phyloP scores from a whole-genome alignment of 2,113 vertebrate genomes.

The Phalacrocorax pelagicus region DNA sequence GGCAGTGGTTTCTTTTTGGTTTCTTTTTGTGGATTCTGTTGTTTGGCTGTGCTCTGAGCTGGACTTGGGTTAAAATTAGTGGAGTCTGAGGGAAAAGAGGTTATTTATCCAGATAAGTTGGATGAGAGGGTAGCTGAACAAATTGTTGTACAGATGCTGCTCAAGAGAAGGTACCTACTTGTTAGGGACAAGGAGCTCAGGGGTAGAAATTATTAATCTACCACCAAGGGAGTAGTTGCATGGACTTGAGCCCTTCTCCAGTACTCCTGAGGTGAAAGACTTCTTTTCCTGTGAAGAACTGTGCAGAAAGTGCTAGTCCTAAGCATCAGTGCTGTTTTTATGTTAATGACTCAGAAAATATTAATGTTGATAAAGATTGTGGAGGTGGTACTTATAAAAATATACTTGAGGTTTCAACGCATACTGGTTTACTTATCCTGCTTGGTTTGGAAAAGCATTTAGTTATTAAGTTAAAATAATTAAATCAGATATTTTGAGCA shows the following conservation, averaged over 20 bases:
- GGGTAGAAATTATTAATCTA: not conserved
- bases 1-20: not conserved
- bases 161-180: not conserved
- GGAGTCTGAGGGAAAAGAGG: not conserved
- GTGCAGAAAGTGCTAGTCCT: not conserved
- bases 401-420: not conserved
- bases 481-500: not conserved
- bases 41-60: not conserved
- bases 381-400: not conserved
- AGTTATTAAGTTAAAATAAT: slow-evolving; percentile 33
- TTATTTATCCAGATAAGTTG: not conserved
- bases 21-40: not conserved
- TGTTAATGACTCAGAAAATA: not conserved
- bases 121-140: not conserved
- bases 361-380: not conserved
- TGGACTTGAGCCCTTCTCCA: not conserved
- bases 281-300: not conserved
- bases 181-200: not conserved
- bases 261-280: not conserved
- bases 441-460: not conserved
- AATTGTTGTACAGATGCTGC: not conserved
- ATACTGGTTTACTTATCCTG: not conserved
- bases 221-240: not conserved
- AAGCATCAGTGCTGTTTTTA: not conserved
- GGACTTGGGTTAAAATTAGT: not conserved